Evolutionary conservation across 2,113 vertebrate species (phyloP), one percentile per base, ranked within the genome.

Genomic region (Phalacrocorax brasilianus): DNA sequence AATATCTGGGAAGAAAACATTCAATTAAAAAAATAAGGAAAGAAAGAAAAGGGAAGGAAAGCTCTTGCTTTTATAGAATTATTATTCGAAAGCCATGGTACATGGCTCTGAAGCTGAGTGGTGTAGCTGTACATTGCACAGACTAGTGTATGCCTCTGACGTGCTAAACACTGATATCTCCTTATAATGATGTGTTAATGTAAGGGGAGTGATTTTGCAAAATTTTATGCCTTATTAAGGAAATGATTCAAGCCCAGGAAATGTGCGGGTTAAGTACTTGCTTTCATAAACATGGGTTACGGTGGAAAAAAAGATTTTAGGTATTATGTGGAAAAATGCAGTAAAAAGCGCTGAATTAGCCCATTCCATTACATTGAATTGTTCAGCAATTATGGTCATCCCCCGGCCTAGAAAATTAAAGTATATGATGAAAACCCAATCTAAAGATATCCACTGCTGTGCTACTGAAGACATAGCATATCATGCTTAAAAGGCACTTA

Each of bases 321-420:
- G 96, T 97, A 97, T 91, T 95, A 91, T 73, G 83, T 97, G 91
- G 96, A 93, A 98, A 97, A 97, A 94, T 95, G 88, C 84, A 95
- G 84, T 88, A 91, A 95, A 97, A 97, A 96, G 44, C 1, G 91
- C 96, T 97, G 95, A 97, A 93, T 95, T 97, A 97, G 96, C 95
- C 93, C 96, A 97, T 96, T 98, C 87, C 91, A 55, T 85, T 93
- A 73, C 89, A 95, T 85, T 92, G 96, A 95, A 97, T 95, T 97
- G 91, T 97, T 97, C 66, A 59, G 95, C 94, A 97, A 97, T 97
- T 97, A 97, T 97, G 97, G 95, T 97, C 95, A 97, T 97, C 72
- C 38, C 61, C 91, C 21, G 27, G 59, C 80, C 92, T 95, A 96
- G 90, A 93, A 97, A 98, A 97, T 97, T 97, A 84, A 97, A 97